phyloP scores from a whole-genome alignment of 2,113 vertebrate species.

The Thunnus maccoyii region DNA sequence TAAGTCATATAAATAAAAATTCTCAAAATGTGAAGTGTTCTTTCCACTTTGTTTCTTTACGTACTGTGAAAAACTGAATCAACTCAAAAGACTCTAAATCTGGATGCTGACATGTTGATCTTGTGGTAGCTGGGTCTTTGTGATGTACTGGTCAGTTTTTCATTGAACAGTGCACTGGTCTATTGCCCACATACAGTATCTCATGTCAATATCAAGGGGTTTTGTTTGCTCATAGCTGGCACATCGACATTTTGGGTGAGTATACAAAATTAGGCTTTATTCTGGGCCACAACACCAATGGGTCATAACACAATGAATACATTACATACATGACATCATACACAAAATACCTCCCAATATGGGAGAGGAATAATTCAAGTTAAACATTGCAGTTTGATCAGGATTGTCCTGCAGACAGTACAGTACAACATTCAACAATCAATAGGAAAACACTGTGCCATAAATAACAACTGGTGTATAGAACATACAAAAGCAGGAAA shows the following conservation, averaged over 20 bases:
- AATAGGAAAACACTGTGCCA: constrained; percentile 56
- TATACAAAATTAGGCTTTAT: constrained; percentile 78
- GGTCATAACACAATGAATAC: constrained; percentile 63
- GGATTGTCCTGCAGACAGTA: constrained; percentile 68
- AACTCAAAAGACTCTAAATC: not conserved
- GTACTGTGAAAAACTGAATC: not conserved
- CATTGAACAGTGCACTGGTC: not conserved
- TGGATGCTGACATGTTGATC: not conserved
- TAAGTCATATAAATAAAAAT: too few relatives aligned
- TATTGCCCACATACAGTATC: not conserved
- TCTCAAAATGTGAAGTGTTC: too few relatives aligned
- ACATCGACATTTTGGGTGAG: constrained; percentile 14
- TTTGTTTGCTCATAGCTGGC: not conserved
- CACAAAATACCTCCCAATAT: constrained; percentile 79
- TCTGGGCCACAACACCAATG: constrained; percentile 62
- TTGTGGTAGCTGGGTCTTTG: not conserved
- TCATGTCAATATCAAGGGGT: not conserved
- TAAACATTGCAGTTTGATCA: constrained; percentile 69
- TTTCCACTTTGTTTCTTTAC: not conserved
- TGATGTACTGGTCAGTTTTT: not conserved
- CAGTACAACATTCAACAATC: constrained; percentile 74
- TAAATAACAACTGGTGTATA: constrained; percentile 74
- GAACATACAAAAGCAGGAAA: constrained; percentile 43
- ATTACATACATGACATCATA: constrained; percentile 59
- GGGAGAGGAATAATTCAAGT: constrained; percentile 79